Conservation (phyloP, 1,140 invertebrate species). For the Charaxes varanes region DNA sequence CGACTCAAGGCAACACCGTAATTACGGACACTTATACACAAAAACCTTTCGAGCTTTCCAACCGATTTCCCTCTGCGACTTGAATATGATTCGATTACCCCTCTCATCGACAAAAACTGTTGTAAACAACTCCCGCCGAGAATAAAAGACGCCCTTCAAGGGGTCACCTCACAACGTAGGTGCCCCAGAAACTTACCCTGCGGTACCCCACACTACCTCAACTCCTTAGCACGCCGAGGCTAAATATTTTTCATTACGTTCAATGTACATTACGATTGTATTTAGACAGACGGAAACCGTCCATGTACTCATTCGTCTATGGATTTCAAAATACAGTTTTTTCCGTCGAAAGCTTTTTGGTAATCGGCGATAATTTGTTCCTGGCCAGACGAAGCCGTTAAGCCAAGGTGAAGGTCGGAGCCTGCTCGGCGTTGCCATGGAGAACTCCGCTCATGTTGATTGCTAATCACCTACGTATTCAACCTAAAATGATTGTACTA, state of each 20-base stretch:
- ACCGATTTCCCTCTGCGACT: slow-evolving; percentile 32
- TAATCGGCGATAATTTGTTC: slow-evolving; percentile 22
- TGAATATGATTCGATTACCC: slow-evolving; percentile 46
- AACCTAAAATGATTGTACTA: slow-evolving; percentile 29
- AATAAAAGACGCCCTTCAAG: slow-evolving; percentile 46
- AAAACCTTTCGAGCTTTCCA: slow-evolving; percentile 23
- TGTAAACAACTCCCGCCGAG: slow-evolving; percentile 40
- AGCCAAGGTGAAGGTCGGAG: slow-evolving; percentile 39
- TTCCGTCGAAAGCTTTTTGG: slow-evolving; percentile 6
- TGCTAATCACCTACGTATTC: slow-evolving; percentile 34
- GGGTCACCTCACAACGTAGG: slow-evolving; percentile 47
- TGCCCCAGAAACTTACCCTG: slow-evolving; percentile 42
- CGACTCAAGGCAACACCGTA: slow-evolving; percentile 17
- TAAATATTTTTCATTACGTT: slow-evolving; percentile 8
- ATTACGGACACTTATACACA: slow-evolving; percentile 15
- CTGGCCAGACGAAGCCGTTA: slow-evolving; percentile 36
- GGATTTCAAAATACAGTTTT: background rate
- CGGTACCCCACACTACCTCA: slow-evolving; percentile 22
- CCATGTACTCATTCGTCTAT: background rate
- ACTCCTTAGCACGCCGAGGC: slow-evolving; percentile 9
- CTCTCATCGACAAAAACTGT: slow-evolving; percentile 32
- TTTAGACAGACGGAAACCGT: background rate
- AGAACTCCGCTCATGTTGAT: slow-evolving; percentile 24
- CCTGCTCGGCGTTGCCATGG: slow-evolving; percentile 32
- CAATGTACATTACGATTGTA: slow-evolving; percentile 23